Conservation (phyloP, 2,888 invertebrate species). For the Tinea semifulvella region DNA sequence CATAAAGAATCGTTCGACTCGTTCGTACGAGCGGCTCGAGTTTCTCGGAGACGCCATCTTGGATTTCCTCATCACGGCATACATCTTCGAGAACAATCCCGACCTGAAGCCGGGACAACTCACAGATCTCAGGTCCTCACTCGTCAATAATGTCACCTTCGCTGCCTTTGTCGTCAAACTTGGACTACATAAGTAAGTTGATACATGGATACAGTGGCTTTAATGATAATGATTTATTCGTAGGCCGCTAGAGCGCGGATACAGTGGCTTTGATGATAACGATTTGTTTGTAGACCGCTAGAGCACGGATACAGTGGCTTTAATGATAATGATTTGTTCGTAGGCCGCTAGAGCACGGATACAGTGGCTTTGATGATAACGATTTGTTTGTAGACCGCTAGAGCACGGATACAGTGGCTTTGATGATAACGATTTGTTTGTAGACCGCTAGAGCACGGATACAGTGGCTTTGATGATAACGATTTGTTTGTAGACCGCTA, state of each 20-base stretch:
- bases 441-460: no score
- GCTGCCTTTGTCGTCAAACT: constrained; percentile 88
- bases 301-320: no score
- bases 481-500: no score
- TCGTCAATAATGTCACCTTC: constrained; percentile 97
- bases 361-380: background rate
- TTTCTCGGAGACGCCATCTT: constrained; percentile 92
- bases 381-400: constrained; percentile 27
- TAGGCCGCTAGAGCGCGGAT: no score
- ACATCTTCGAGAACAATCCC: constrained; percentile 82
- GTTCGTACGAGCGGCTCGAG: constrained; percentile 90
- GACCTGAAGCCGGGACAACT: constrained; percentile 83
- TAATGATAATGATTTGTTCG: no score
- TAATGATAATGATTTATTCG: no score
- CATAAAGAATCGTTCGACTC: constrained; percentile 80
- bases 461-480: no score
- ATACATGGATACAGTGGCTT: background rate
- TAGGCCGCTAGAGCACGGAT: background rate
- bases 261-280: no score
- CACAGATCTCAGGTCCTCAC: constrained; percentile 92
- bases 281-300: no score
- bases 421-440: no score
- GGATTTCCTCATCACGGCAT: constrained; percentile 88
- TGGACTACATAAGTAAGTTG: constrained; percentile 80
- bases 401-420: no score